Base-by-base conservation (phyloP, 1,140 invertebrate species). In the Kradibia gibbosae region DNA sequence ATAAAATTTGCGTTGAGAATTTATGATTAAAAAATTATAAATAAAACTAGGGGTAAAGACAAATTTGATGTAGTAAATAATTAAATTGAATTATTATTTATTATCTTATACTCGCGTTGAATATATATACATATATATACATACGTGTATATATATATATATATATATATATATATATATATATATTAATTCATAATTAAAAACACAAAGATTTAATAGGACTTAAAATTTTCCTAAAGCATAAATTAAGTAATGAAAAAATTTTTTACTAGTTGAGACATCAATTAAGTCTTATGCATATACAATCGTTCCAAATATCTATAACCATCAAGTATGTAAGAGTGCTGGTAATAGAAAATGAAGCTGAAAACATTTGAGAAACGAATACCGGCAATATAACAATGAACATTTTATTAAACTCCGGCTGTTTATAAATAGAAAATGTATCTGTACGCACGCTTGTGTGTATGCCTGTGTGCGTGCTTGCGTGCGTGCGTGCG, bases 331-430 rank as follows among this genome's bases (percentile, higher is more conserved):
- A n/a, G n/a, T n/a, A n/a, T n/a, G n/a, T n/a, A n/a, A n/a, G n/a
- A n/a, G n/a, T n/a, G n/a, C n/a, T 45, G 15, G 17, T 50, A 34
- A 67, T 31, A 34, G 15, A 50, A 45, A 60, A 36, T n/a, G n/a
- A 39, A 53, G 45, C 31, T 36, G 53, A 53, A 45, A 80, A 25
- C 74, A 80, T 48, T 80, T n/a, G n/a, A n/a, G n/a, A n/a, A 80
- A 53, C 55, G 55, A 80, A 74, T 71, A 80, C 57, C 71, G 78
- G 55, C 50, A 80, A 74, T 74, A 74, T 25, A 74, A 74, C 78
- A 65, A 74, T 80, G 78, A 74, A 74, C 70, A 80, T 80, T 74
- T 50, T 42, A 80, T 74, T 28, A n/a, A 50, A 65, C 28, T 65
- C 57, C 20, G n/a, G 65, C 45, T 80, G 71, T 65, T 72, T 70